Evolutionary conservation across 2,113 vertebrate genomes (phyloP).

Genomic region (Xenopus borealis): DNA sequence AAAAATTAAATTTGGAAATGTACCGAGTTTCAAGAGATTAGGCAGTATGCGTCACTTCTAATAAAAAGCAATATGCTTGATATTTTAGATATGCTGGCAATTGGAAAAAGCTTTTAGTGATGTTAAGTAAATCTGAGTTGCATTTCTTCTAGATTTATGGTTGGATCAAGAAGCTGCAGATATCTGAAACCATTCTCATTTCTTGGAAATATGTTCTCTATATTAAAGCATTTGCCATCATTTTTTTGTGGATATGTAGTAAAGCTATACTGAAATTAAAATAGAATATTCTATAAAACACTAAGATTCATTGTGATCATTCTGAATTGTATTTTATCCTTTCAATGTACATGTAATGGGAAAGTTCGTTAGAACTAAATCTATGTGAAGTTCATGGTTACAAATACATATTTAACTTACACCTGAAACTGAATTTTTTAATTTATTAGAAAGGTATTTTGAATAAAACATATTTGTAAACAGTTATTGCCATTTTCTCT

Average conservation of each 20-base stretch:
- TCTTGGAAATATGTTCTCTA: slow-evolving; percentile 1
- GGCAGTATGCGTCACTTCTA: not conserved
- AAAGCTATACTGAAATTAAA: not conserved
- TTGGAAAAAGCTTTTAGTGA: slow-evolving; percentile 5
- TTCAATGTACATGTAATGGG: too few relatives aligned
- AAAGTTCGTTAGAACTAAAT: too few relatives aligned
- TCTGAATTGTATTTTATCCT: too few relatives aligned
- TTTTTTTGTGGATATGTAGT: not conserved
- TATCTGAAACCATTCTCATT: not conserved
- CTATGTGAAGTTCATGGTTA: too few relatives aligned
- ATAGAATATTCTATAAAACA: not conserved
- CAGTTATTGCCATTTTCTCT: too few relatives aligned
- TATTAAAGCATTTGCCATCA: not conserved
- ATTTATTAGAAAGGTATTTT: too few relatives aligned
- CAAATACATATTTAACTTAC: too few relatives aligned
- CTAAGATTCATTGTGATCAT: too few relatives aligned
- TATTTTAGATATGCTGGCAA: not conserved
- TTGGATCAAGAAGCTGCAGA: not conserved
- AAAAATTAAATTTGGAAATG: not conserved
- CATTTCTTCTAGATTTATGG: slow-evolving; percentile 2
- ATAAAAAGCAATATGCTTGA: not conserved
- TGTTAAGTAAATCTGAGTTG: slow-evolving; percentile 1
- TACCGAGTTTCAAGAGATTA: not conserved
- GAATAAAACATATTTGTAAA: too few relatives aligned
- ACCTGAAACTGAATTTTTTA: too few relatives aligned